These are phyloP conservation scores for Papilio polytes DNA, from an alignment of 1,140 invertebrate genomes.

Conservation along the genomic window DNA sequence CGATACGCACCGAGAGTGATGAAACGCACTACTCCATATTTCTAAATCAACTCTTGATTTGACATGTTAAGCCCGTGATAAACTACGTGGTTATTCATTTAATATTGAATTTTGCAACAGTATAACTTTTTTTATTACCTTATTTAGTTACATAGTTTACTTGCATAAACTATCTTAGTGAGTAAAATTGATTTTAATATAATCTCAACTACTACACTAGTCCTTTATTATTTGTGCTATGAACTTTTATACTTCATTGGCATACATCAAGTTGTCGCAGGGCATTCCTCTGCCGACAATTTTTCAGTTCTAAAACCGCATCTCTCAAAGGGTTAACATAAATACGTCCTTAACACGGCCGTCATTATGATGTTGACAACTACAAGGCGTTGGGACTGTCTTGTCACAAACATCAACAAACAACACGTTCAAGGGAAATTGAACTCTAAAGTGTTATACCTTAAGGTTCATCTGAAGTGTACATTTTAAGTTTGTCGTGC, in stretches of 20 bases:
- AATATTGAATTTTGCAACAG: too few species aligned
- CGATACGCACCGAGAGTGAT: not conserved
- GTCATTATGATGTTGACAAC: conserved; percentile 73
- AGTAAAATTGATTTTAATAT: not conserved
- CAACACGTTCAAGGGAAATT: conserved; percentile 41
- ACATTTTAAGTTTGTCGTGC: conserved; percentile 48
- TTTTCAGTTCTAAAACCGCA: conserved; percentile 66
- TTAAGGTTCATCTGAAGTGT: conserved; percentile 45
- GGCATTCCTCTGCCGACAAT: conserved; percentile 45
- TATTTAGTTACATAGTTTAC: not conserved
- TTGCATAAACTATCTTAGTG: too few species aligned
- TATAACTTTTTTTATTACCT: not conserved
- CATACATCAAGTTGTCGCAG: not conserved
- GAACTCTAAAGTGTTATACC: conserved; percentile 43
- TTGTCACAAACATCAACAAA: conserved; percentile 38
- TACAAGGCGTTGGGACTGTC: conserved; percentile 62
- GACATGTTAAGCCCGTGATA: not conserved
- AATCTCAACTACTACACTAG: not conserved
- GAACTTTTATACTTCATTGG: not conserved
- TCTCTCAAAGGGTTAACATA: conserved; percentile 72
- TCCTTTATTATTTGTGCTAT: not conserved
- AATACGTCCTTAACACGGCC: conserved; percentile 67
- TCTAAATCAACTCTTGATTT: not conserved
- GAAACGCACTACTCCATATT: not conserved
- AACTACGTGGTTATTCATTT: not conserved